phyloP scores from a whole-genome alignment of 1,140 invertebrate genomes.

The Lordiphosa clarofinis region DNA sequence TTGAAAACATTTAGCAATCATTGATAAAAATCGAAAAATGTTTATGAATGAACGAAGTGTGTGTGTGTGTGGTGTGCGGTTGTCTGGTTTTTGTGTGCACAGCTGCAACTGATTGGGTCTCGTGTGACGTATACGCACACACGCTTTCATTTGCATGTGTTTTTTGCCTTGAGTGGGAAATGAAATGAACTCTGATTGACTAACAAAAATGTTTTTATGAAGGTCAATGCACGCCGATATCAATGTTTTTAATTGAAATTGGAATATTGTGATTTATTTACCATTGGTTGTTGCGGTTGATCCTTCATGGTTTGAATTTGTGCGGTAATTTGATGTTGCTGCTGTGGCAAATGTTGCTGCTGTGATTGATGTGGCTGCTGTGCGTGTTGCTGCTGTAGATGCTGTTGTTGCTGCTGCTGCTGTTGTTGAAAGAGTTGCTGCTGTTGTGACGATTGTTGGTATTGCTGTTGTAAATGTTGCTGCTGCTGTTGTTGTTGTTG shows the following conservation, averaged over 20 bases:
- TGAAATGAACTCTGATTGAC: conserved; percentile 49
- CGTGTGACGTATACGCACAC: conserved; percentile 67
- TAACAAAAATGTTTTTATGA: conserved; percentile 15
- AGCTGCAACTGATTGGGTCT: conserved; percentile 61
- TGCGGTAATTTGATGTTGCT: conserved; percentile 79
- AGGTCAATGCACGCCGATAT: conserved; percentile 51
- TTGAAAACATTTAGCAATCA: conserved; percentile 72
- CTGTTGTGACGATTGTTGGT: conserved; percentile 35
- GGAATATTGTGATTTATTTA: conserved; percentile 43
- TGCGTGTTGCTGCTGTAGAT: conserved; percentile 56
- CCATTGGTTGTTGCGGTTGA: conserved; percentile 79
- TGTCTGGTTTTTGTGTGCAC: conserved; percentile 32
- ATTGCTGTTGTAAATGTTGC: conserved; percentile 53
- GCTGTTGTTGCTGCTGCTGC: conserved; percentile 49
- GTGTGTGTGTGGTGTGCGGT: conserved; percentile 1
- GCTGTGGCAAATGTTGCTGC: conserved; percentile 72
- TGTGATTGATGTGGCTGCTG: conserved; percentile 24
- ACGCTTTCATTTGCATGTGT: conserved; percentile 42
- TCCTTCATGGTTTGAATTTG: conserved; percentile 80
- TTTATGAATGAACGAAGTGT: conserved; percentile 64
- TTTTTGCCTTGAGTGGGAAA: conserved; percentile 46
- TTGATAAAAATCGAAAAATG: conserved; percentile 75
- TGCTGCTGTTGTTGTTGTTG: conserved; percentile 57
- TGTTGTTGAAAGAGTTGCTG: conserved; percentile 47
- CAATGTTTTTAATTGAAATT: conserved; percentile 34